A percentile compares a stretch with the other conserved stretches of the same genome.
Conservation (phyloP, 1,140 invertebrate species). For the Eurytemora carolleeae region DNA sequence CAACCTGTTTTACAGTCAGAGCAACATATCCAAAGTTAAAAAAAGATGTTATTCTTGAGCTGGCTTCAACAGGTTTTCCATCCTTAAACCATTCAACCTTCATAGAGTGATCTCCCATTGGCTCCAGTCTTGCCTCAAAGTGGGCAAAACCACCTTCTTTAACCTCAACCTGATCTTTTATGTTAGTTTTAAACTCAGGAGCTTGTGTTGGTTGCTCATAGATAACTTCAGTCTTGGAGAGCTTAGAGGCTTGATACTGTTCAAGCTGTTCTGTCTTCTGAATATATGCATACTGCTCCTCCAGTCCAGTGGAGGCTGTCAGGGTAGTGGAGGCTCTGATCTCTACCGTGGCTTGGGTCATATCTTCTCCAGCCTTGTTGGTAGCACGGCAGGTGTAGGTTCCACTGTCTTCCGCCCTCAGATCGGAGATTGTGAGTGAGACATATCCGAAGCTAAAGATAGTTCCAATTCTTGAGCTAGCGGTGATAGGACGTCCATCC, state of each 20-base stretch:
- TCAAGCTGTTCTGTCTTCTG: constrained; percentile 80
- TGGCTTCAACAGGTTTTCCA: constrained; percentile 67
- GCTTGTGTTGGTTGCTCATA: constrained; percentile 44
- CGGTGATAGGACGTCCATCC: constrained; percentile 76
- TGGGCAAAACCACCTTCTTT: constrained; percentile 83
- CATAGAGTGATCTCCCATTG: constrained; percentile 71
- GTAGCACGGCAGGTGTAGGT: constrained; percentile 44
- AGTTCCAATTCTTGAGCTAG: constrained; percentile 34
- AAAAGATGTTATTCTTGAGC: constrained; percentile 75
- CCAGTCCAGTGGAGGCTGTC: constrained; percentile 37
- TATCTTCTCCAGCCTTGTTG: constrained; percentile 27
- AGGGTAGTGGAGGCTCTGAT: constrained; percentile 55
- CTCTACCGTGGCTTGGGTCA: constrained; percentile 20
- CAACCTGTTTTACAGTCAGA: constrained; percentile 79
- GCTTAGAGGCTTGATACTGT: constrained; percentile 36
- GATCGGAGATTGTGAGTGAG: constrained; percentile 57
- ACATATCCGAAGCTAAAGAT: constrained; percentile 16
- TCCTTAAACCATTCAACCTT: constrained; percentile 90
- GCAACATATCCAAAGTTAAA: constrained; percentile 94
- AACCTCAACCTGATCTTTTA: constrained; percentile 67
- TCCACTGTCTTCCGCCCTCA: constrained; percentile 82
- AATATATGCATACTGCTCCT: constrained; percentile 78
- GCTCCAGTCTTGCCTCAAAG: constrained; percentile 83
- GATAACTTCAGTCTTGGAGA: constrained; percentile 11
- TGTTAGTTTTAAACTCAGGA: constrained; percentile 77